Base-by-base conservation (phyloP, 1,140 invertebrate genomes). In the Ylistrum balloti region DNA sequence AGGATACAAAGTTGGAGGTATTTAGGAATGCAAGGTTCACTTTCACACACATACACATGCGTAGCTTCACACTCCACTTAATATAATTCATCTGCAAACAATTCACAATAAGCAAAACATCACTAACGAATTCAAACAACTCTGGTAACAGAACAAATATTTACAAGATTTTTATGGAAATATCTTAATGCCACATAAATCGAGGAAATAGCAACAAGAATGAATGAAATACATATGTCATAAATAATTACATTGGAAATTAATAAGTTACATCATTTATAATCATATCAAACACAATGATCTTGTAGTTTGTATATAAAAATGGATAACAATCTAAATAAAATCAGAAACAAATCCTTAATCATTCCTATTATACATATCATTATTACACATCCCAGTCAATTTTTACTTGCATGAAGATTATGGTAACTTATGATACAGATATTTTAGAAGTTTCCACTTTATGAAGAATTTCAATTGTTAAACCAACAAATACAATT, bases 201-300 rank as follows among this genome's bases (percentile, higher is more conserved):
- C 28, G 22, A 74, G 56, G 28, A 74, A 22, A 74, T 74, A 28
- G 56, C 56, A 74, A 17, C 28, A 74, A 5, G n/a, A 28, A 74
- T n/a, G 28, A 74, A 74, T 74, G 5, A 74, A 17, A 74, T 74
- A 74, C 56, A 74, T 74, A 74, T 74, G 56, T 74, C n/a, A 28
- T 74, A n/a, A 74, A 74, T 28, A 74, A n/a, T 74, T 28, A 28
- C 56, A 74, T 74, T 74, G 56, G 56, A 74, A 74, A 74, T 74
- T 28, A 74, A 74, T 74, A 74, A 74, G 17, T 74, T 74, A 74
- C 13, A 74, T 11, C 56, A 74, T 74, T 74, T 17, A 3, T 74
- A 74, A 74, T 74, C n/a, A 28, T 28, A 74, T 0, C n/a, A 74
- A 28, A 74, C 28, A 74, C 5, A 45, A 45, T 45, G 1, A 17